These are phyloP conservation scores for Hephaestus fuliginosus DNA, from an alignment of 2,797 vertebrate genomes.

Conservation along the genomic window DNA sequence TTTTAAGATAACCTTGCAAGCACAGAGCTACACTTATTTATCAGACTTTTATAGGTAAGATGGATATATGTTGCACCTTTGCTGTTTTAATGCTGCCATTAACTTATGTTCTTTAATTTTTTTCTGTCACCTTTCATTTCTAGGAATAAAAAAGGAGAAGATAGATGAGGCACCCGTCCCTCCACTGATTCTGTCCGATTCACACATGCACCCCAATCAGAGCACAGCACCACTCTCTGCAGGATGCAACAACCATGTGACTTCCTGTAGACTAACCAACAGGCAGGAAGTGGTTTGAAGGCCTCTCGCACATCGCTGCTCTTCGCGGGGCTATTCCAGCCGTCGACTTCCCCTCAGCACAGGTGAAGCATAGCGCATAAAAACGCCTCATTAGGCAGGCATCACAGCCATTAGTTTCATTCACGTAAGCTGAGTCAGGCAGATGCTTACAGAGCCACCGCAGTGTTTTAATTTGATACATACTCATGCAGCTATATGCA, in stretches of 20 bases:
- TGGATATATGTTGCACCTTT: constrained; percentile 29
- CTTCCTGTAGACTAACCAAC: constrained; percentile 80
- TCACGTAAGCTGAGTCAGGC: constrained; percentile 8
- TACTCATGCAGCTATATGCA: background rate
- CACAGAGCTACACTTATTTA: constrained; percentile 6
- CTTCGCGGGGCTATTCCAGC: constrained; percentile 43
- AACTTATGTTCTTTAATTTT: background rate
- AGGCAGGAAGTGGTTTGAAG: constrained; percentile 83
- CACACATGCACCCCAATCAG: constrained; percentile 53
- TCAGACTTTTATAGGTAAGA: constrained; percentile 5
- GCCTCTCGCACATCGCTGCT: constrained; percentile 70
- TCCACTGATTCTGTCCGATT: constrained; percentile 39
- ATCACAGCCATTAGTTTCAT: background rate
- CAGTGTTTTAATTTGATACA: background rate
- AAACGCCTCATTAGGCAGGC: constrained; percentile 11
- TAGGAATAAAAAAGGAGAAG: constrained; percentile 10
- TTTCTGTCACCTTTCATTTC: constrained; percentile 19
- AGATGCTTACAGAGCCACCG: background rate
- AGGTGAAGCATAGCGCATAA: constrained; percentile 44
- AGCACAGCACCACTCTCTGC: constrained; percentile 59
- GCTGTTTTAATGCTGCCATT: constrained; percentile 18
- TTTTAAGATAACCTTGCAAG: constrained; percentile 10
- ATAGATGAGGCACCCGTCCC: background rate
- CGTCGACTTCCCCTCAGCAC: constrained; percentile 39
- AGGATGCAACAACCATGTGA: constrained; percentile 81